Conservation (phyloP, 2,113 vertebrate genomes). For the Nycticryphes semicollaris region DNA sequence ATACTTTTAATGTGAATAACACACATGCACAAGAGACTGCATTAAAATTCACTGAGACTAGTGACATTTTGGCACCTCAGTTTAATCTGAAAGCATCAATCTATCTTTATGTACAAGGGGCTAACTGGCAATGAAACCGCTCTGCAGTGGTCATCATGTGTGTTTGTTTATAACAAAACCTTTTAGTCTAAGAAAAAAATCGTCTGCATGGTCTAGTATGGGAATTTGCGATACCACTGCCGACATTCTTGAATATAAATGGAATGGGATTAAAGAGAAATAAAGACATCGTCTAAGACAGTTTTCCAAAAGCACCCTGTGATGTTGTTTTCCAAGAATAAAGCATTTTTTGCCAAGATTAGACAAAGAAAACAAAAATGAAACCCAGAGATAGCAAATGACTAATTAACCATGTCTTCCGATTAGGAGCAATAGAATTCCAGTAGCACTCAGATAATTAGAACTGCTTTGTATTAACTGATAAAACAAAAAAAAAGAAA, state of each 20-base stretch:
- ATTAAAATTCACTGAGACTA: background rate
- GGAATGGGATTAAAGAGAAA: slow-evolving; percentile 4
- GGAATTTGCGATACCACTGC: background rate
- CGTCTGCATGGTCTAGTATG: background rate
- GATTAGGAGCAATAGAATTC: background rate
- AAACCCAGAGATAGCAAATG: background rate
- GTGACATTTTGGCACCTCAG: background rate
- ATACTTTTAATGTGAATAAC: background rate
- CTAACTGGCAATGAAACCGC: background rate
- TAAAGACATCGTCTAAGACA: background rate
- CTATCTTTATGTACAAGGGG: background rate
- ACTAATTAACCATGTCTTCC: slow-evolving; percentile 13
- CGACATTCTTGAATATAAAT: slow-evolving; percentile 2
- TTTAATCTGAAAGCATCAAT: background rate
- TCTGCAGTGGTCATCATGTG: background rate
- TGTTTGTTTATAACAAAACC: background rate
- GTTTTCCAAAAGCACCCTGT: background rate
- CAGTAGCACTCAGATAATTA: background rate
- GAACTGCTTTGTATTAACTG: background rate
- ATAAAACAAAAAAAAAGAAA: slow-evolving; percentile 8
- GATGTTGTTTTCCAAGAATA: background rate
- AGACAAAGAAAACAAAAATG: background rate
- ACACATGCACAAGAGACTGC: background rate
- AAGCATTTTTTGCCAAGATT: background rate
- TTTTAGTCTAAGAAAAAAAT: background rate